A percentile compares a stretch with the other conserved stretches of the same genome.
Evolutionary conservation across 2,888 invertebrate species (phyloP).

Genomic region (Coenonympha arcania): DNA sequence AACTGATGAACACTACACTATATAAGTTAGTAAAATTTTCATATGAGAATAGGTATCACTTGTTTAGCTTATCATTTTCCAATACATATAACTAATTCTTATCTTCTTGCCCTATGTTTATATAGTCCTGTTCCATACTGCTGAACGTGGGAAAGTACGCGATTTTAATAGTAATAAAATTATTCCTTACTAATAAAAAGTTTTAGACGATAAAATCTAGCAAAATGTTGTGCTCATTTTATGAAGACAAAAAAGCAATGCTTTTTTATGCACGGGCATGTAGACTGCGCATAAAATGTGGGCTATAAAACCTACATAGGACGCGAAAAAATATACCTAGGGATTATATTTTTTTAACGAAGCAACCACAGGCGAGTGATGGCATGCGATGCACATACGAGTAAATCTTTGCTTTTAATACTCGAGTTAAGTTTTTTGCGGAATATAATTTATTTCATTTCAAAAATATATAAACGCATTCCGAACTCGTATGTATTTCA

Average conservation of each 20-base stretch:
- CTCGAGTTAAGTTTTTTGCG: neutral
- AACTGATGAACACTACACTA: too few relatives aligned
- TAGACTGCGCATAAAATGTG: slow-evolving; percentile 13
- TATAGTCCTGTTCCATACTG: too few relatives aligned
- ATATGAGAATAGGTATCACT: too few relatives aligned
- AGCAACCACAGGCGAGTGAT: neutral
- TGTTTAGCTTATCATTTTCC: too few relatives aligned
- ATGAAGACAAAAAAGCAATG: slow-evolving; percentile 1
- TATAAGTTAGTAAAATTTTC: too few relatives aligned
- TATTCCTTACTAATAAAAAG: neutral
- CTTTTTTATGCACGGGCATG: slow-evolving; percentile 15
- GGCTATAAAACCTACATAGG: neutral
- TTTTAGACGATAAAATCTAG: neutral
- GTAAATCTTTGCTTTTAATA: neutral
- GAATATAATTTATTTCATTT: neutral
- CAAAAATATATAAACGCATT: neutral
- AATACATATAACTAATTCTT: too few relatives aligned
- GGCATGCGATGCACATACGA: neutral
- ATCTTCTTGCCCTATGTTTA: too few relatives aligned
- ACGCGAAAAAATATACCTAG: neutral
- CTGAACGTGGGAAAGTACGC: too few relatives aligned
- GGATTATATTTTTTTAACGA: slow-evolving; percentile 3
- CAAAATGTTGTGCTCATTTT: neutral
- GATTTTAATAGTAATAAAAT: too few relatives aligned
- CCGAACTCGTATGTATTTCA: too few relatives aligned